Base-by-base conservation (phyloP, 2,797 vertebrate species). In the Tangara arthus region DNA sequence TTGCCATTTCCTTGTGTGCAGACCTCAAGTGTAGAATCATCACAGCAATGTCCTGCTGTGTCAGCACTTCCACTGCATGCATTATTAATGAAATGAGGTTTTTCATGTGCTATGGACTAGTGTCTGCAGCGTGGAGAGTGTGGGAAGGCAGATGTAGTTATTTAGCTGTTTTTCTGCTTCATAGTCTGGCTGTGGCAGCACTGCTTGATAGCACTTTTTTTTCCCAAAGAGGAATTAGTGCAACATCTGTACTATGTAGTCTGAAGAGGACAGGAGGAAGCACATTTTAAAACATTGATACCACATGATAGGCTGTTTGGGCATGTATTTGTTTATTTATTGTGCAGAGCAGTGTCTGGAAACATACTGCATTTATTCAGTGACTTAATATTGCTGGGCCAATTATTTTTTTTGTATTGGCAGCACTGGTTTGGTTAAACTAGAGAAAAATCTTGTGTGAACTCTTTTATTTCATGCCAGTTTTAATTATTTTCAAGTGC, bases 81-180 rank as follows among this genome's bases (percentile, higher is more conserved):
- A 50, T 82, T 46, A 87, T 82, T 87, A 73, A 90, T 69, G 47
- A 79, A 79, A 87, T 30, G 39, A 80, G 37, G n/a, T 56, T 82
- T 89, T 91, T 82, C 44, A 21, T 49, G 16, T 81, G 39, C 53
- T 90, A 1, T 42, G 27, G 34, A 32, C 79, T 84, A 44, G 18
- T 52, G 42, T 39, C 81, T 83, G 53, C 82, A 78, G 53, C 30
- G 14, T n/a, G 56, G 35, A 55, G 24, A 82, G 23, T 15, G 28
- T 87, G 52, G 41, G 12, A 86, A 92, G 71, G 63, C 4, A 37
- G 32, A 66, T 63, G 44, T 37, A 37, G 32, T 77, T 82, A 70
- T 64, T 92, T 60, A 73, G 27, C 46, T 87, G 76, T 8, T 92
- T 93, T 90, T 75, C 73, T 86, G 46, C 69, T 71, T 75, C n/a